These are phyloP conservation scores for Acronicta leporina DNA, from an alignment of 2,888 invertebrate species.

Conservation along the genomic window DNA sequence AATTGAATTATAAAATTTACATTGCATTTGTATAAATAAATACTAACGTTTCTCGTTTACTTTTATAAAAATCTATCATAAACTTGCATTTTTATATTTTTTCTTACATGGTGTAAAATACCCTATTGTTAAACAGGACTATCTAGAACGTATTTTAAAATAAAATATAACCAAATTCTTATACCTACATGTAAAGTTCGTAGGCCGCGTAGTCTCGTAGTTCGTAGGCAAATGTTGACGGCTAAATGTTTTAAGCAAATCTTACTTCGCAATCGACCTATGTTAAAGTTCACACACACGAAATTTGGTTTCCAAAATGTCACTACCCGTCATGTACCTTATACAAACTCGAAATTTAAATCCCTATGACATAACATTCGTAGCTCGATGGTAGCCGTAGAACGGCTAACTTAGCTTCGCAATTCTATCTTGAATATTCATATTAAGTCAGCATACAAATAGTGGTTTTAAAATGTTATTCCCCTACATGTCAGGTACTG, in stretches of 20 bases:
- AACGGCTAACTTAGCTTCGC: conserved; percentile 51
- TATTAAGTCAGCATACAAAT: conserved; percentile 45
- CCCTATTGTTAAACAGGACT: neutral
- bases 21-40: too few relatives aligned
- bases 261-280: conserved; percentile 19
- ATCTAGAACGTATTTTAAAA: neutral
- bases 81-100: too few relatives aligned
- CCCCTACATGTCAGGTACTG: conserved; percentile 33
- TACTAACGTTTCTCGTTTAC: too few relatives aligned
- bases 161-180: neutral
- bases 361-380: conserved; percentile 55
- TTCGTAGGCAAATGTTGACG: conserved; percentile 27
- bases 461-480: conserved; percentile 42
- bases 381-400: conserved; percentile 29
- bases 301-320: conserved; percentile 35
- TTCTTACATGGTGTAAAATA: too few relatives aligned
- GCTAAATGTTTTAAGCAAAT: conserved; percentile 3
- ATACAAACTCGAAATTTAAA: conserved; percentile 43
- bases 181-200: conserved; percentile 17
- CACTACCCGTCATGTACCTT: conserved; percentile 23
- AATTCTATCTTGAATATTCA: conserved; percentile 59
- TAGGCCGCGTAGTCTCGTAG: conserved; percentile 53
- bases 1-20: too few relatives aligned
- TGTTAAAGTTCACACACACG: conserved; percentile 25
- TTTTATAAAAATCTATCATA: too few relatives aligned